These are phyloP conservation scores for Galaxias olidus DNA, from an alignment of 2,797 vertebrate genomes.

Conservation along the genomic window DNA sequence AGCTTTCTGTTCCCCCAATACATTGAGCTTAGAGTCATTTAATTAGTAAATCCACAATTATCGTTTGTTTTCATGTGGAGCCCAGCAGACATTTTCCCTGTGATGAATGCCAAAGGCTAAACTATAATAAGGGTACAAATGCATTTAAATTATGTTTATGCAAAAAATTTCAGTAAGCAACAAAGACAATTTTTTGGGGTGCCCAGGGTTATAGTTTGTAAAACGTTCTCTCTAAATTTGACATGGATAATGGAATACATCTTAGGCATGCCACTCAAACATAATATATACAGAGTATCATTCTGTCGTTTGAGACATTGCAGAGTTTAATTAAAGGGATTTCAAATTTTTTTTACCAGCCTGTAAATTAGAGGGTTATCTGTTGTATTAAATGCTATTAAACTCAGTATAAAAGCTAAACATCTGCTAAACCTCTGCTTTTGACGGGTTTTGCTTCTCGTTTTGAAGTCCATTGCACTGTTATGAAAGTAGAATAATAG, in stretches of 20 bases:
- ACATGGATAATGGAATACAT: no score
- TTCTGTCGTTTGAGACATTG: no score
- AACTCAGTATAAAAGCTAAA: not conserved
- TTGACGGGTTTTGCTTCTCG: not conserved
- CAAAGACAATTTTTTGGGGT: not conserved
- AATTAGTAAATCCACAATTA: constrained; percentile 49
- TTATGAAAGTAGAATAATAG: no score
- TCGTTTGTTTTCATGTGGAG: constrained; percentile 30
- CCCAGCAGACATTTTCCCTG: constrained; percentile 30
- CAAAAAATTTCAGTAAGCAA: no score
- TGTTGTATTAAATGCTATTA: no score
- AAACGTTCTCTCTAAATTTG: not conserved
- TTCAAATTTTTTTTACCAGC: no score
- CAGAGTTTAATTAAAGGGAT: no score
- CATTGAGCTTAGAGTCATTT: constrained; percentile 35
- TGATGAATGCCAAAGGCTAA: constrained; percentile 18
- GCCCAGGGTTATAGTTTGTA: not conserved
- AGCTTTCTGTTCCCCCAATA: constrained; percentile 41
- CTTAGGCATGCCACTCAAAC: no score
- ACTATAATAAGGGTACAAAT: not conserved
- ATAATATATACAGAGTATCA: no score
- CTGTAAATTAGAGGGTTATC: no score
- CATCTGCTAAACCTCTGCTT: not conserved
- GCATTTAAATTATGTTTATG: constrained; percentile 15
- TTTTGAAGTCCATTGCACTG: no score